Percentiles rank a stretch among this genome's conserved stretches.
These are phyloP conservation scores for Machaerirhynchus nigripectus DNA, from an alignment of 2,113 vertebrate genomes.

Conservation along the genomic window DNA sequence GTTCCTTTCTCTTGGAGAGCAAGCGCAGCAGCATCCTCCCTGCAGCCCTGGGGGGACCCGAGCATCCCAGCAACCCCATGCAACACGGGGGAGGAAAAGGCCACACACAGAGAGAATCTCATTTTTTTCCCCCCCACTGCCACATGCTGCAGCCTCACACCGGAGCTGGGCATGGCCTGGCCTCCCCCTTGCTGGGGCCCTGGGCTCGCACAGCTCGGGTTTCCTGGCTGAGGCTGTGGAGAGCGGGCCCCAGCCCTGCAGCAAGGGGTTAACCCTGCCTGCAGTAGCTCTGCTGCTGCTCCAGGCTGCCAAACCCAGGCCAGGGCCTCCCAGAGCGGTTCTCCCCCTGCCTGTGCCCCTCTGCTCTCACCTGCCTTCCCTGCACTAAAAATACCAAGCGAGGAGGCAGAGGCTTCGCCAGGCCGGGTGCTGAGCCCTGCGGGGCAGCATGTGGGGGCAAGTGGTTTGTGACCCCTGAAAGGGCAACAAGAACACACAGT, in stretches of 20 bases:
- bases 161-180: background rate
- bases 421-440: background rate
- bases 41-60: fast-evolving
- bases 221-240: background rate
- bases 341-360: conserved; percentile 16
- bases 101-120: background rate
- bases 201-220: background rate
- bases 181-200: conserved; percentile 2
- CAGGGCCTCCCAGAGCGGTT: background rate
- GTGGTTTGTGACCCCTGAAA: background rate
- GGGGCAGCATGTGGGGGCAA: background rate
- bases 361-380: conserved; percentile 28
- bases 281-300: background rate
- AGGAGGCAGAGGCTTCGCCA: background rate
- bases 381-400: background rate
- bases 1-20: fast-evolving
- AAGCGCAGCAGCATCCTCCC: background rate
- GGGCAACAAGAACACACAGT: background rate
- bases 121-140: background rate
- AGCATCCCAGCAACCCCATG: background rate
- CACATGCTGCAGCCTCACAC: background rate
- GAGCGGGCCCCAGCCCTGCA: background rate
- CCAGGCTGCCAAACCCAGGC: background rate
- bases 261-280: background rate
- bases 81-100: background rate